These are phyloP conservation scores for Orius insidiosus DNA, from an alignment of 1,140 invertebrate species.

Conservation along the genomic window DNA sequence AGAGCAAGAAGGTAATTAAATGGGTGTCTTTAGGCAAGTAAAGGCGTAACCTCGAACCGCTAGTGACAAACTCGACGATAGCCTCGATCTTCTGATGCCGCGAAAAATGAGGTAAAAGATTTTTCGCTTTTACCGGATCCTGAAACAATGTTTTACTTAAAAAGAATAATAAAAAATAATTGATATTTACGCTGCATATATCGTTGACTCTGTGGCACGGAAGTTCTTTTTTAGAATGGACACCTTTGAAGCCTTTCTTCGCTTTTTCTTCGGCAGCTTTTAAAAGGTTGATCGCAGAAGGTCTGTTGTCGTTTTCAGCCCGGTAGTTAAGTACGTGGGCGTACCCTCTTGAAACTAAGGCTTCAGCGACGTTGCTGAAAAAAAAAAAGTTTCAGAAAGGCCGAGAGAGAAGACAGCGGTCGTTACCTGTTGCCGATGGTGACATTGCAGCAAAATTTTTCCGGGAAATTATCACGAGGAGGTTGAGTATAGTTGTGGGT, in stretches of 20 bases:
- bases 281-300: slow-evolving; percentile 84
- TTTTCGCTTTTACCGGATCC: slow-evolving; percentile 72
- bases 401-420: too few species aligned
- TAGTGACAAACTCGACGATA: slow-evolving; percentile 21
- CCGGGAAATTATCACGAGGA: slow-evolving; percentile 77
- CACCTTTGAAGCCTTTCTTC: slow-evolving; percentile 62
- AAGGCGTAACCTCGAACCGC: slow-evolving; percentile 50
- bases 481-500: slow-evolving; percentile 94
- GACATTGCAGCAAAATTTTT: slow-evolving; percentile 91
- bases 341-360: slow-evolving; percentile 77
- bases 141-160: too few species aligned
- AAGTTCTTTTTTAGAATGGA: slow-evolving; percentile 73
- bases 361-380: slow-evolving; percentile 80
- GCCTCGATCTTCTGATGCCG: slow-evolving; percentile 56
- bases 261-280: slow-evolving; percentile 86
- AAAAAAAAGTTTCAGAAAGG: slow-evolving; percentile 2
- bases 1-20: slow-evolving; percentile 84
- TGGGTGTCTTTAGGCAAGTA: slow-evolving; percentile 91
- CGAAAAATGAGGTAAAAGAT: slow-evolving; percentile 81
- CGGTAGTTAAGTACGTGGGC: slow-evolving; percentile 84
- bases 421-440: slow-evolving; percentile 62
- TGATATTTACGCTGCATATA: slow-evolving; percentile 57
- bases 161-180: slow-evolving; percentile 12
- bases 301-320: slow-evolving; percentile 90
- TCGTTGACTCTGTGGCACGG: slow-evolving; percentile 72